Evolutionary conservation across 2,888 invertebrate genomes (phyloP), one percentile per base, ranked within the genome.

Genomic region (Amphipoea oculea): DNA sequence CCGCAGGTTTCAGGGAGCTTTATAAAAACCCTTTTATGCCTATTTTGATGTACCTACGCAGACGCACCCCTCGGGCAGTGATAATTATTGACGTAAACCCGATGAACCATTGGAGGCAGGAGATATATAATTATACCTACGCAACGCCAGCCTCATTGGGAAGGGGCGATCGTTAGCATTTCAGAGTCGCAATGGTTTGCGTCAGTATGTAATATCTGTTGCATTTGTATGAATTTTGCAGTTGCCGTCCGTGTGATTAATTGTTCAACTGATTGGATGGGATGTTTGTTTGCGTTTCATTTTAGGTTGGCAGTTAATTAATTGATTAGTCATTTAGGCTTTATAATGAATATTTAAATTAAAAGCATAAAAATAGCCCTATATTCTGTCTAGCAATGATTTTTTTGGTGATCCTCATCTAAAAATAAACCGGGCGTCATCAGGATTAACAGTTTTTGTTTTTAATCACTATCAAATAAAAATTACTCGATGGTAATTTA

Each of bases 21-120:
- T 73, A 84, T 78, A 86, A 74, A 75, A 74, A 73, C 79, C 76
- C 82, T 76, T 84, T 84, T 60, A 78, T 70, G 60, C 72, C 86
- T 87, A 88, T 89, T 87, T 87, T 83, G 65, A 89, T 81, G 72
- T 73, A 78, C 40, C n/a, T 42, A 70, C 40, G 66, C n/a, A 66
- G 40, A 66, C 73, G 40, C 78, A 79, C 60, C 85, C 79, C 75
- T 79, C 72, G 48, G 74, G 65, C 51, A 70, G 73, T 73, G 70
- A 73, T 82, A 66, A 78, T 85, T 86, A 91, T 86, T 89, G 91
- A 91, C 86, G 89, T 87, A 83, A 82, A 86, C 84, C 87, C 91
- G 86, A 85, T 88, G 89, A 83, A 90, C 89, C 91, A 89, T 90
- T 83, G 87, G 84, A 78, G 78, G 88, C 81, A 29, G n/a, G 63